Percentiles rank a stretch among this genome's conserved stretches.
Conservation (phyloP, 1,140 invertebrate species). For the Halyomorpha halys region DNA sequence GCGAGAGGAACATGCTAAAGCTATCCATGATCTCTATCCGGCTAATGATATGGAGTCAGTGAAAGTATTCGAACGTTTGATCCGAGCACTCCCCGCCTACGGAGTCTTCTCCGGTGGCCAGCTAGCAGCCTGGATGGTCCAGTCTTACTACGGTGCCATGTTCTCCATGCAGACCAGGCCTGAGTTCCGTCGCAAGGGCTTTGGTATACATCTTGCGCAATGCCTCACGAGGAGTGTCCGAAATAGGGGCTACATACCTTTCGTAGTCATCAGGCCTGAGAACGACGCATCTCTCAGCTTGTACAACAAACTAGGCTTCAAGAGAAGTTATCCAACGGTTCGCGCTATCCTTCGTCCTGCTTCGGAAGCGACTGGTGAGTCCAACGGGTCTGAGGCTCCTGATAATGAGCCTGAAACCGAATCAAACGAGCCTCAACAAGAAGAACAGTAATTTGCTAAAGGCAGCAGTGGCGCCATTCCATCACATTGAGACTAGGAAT, state of each 20-base stretch:
- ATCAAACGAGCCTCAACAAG: too few species aligned
- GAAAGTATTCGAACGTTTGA: slow-evolving; percentile 61
- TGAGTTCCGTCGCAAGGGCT: slow-evolving; percentile 66
- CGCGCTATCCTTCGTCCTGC: slow-evolving; percentile 59
- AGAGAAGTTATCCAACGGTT: slow-evolving; percentile 61
- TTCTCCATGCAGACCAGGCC: slow-evolving; percentile 81
- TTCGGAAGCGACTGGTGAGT: not conserved
- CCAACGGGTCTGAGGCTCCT: too few species aligned
- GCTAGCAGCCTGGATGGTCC: slow-evolving; percentile 37
- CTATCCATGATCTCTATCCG: slow-evolving; percentile 71
- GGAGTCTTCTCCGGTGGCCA: slow-evolving; percentile 49
- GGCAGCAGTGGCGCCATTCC: too few species aligned
- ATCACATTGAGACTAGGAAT: too few species aligned
- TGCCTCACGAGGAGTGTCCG: slow-evolving; percentile 55
- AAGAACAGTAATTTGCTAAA: too few species aligned
- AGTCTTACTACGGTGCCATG: slow-evolving; percentile 80
- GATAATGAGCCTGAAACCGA: too few species aligned
- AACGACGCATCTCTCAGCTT: slow-evolving; percentile 70
- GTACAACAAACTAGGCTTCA: slow-evolving; percentile 68
- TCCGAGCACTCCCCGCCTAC: slow-evolving; percentile 59
- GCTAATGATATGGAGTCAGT: slow-evolving; percentile 74
- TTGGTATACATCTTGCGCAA: slow-evolving; percentile 53
- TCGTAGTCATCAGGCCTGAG: slow-evolving; percentile 74
- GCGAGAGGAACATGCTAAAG: slow-evolving; percentile 60
- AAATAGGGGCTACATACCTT: slow-evolving; percentile 64